phyloP scores from a whole-genome alignment of 1,140 invertebrate species.

The Drosophila ananassae region DNA sequence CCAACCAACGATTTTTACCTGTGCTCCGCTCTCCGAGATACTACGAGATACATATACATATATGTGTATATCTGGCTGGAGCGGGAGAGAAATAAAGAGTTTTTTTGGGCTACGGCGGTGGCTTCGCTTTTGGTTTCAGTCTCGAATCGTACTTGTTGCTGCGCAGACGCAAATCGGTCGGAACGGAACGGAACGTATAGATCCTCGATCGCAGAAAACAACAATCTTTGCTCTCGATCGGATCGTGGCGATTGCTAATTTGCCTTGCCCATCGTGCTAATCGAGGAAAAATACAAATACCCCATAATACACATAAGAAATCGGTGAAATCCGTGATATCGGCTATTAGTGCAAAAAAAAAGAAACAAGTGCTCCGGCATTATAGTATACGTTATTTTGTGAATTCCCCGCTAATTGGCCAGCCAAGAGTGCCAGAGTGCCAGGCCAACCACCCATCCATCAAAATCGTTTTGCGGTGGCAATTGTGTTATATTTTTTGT shows the following conservation, averaged over 20 bases:
- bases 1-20: conserved; percentile 53
- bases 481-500: conserved; percentile 54
- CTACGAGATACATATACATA: not conserved
- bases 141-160: conserved; percentile 77
- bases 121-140: conserved; percentile 64
- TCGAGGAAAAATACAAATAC: conserved; percentile 34
- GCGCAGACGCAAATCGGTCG: conserved; percentile 72
- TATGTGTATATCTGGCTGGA: conserved; percentile 2
- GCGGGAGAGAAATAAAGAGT: conserved; percentile 11
- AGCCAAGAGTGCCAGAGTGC: not conserved
- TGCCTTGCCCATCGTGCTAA: conserved; percentile 56
- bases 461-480: conserved; percentile 4
- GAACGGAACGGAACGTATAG: conserved; percentile 1
- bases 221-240: conserved; percentile 22
- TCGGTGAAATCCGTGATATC: conserved; percentile 13
- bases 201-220: conserved; percentile 14
- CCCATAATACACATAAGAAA: not conserved
- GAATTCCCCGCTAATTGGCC: conserved; percentile 74
- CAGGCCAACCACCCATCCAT: not conserved
- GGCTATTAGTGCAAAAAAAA: conserved; percentile 6
- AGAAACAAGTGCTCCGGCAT: conserved; percentile 26
- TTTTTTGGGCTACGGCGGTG: conserved; percentile 26
- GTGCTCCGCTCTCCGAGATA: conserved; percentile 25
- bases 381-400: conserved; percentile 43
- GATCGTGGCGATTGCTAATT: conserved; percentile 60